A percentile compares a stretch with the other conserved stretches of the same genome.
phyloP scores from a whole-genome alignment of 1,140 invertebrate species.

The Macrobrachium rosenbergii region DNA sequence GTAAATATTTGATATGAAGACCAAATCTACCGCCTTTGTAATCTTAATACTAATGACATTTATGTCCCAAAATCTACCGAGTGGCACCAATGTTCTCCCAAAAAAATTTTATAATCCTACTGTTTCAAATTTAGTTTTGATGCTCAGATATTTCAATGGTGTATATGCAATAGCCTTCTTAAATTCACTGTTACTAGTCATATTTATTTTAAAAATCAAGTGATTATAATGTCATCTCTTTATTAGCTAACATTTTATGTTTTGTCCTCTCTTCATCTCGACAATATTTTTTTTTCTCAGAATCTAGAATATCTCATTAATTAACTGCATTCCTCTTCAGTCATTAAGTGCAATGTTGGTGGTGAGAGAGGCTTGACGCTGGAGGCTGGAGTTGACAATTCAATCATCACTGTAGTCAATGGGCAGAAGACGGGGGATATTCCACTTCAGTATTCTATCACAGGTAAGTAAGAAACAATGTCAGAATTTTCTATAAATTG shows the following conservation, averaged over 20 bases:
- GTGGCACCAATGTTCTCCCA: neutral
- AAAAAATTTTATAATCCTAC: neutral
- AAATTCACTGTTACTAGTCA: too few relatives aligned
- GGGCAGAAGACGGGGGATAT: slow-evolving; percentile 77
- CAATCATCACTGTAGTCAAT: slow-evolving; percentile 75
- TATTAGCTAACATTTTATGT: neutral
- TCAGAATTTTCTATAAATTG: neutral
- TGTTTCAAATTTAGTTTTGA: too few relatives aligned
- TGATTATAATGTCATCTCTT: too few relatives aligned
- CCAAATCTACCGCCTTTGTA: too few relatives aligned
- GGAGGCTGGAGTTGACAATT: slow-evolving; percentile 74
- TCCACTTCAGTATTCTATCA: slow-evolving; percentile 78
- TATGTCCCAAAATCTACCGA: neutral
- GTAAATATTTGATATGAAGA: neutral
- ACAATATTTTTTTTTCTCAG: neutral
- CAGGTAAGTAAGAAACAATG: slow-evolving; percentile 68
- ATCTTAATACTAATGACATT: too few relatives aligned
- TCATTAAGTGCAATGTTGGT: slow-evolving; percentile 72
- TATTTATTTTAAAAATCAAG: too few relatives aligned
- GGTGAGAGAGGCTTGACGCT: slow-evolving; percentile 75
- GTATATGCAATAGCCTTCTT: too few relatives aligned
- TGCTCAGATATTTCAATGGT: too few relatives aligned
- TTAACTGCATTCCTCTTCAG: neutral
- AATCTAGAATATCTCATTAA: neutral
- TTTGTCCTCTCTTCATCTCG: neutral